phyloP scores from a whole-genome alignment of 2,113 vertebrate genomes.

The Microtus ochrogaster region DNA sequence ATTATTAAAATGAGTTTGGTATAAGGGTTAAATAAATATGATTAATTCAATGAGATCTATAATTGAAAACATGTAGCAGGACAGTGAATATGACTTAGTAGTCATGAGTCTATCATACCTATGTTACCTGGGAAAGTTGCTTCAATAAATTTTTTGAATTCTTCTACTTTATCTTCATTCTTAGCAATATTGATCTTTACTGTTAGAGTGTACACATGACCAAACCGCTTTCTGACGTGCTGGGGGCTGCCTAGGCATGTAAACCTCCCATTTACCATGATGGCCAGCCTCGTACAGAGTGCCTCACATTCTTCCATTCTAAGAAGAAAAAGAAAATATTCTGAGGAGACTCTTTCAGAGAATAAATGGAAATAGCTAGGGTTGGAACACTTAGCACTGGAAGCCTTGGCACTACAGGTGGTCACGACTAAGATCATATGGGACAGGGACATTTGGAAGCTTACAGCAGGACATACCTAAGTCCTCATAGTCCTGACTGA shows the following conservation, averaged over 20 bases:
- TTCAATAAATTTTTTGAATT: slow-evolving; percentile 95
- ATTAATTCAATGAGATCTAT: not conserved
- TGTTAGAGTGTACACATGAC: slow-evolving; percentile 94
- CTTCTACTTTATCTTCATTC: slow-evolving; percentile 85
- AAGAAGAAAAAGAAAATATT: slow-evolving; percentile 43
- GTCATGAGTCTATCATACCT: not conserved
- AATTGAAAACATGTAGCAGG: not conserved
- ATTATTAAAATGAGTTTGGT: not conserved
- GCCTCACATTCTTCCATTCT: slow-evolving; percentile 96
- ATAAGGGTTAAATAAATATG: not conserved
- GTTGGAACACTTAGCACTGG: not conserved
- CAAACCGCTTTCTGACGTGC: slow-evolving; percentile 96
- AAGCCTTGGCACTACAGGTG: not conserved
- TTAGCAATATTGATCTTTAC: slow-evolving; percentile 89
- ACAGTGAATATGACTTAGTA: not conserved
- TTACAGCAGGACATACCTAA: not conserved
- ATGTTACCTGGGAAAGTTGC: slow-evolving; percentile 93
- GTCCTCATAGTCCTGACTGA: not conserved
- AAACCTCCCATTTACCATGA: slow-evolving; percentile 96
- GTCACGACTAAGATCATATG: not conserved
- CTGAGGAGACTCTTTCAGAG: slow-evolving; percentile 18
- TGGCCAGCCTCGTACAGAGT: slow-evolving; percentile 93
- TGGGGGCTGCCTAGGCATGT: slow-evolving; percentile 97
- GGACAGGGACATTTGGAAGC: not conserved
- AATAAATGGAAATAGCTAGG: not conserved